phyloP scores from a whole-genome alignment of 1,140 invertebrate species.

The Augochlora pura region DNA sequence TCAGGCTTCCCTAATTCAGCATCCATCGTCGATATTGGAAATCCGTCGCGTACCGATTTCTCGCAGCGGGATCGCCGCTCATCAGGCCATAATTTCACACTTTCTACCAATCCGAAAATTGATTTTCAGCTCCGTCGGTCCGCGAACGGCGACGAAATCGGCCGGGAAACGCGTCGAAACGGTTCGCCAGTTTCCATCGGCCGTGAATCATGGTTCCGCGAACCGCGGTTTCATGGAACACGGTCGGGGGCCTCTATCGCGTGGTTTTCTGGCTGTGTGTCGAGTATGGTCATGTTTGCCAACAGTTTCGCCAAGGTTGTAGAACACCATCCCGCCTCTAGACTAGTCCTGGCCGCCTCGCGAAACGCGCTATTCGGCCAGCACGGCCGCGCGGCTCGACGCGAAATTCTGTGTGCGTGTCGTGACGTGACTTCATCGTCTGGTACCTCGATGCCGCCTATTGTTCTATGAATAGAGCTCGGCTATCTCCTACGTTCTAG shows the following conservation, averaged over 20 bases:
- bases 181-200: not conserved
- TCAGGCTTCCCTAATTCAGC: too few relatives aligned
- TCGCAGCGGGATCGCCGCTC: too few relatives aligned
- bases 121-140: too few relatives aligned
- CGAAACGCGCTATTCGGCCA: too few relatives aligned
- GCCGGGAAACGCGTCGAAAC: not conserved
- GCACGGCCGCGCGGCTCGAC: slow-evolving; percentile 12
- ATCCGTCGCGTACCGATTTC: too few relatives aligned
- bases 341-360: too few relatives aligned
- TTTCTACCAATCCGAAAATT: too few relatives aligned
- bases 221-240: slow-evolving; percentile 35
- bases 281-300: slow-evolving; percentile 36
- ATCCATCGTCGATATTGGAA: too few relatives aligned
- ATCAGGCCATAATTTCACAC: too few relatives aligned
- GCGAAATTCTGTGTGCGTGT: slow-evolving; percentile 38
- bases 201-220: slow-evolving; percentile 24
- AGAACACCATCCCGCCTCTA: too few relatives aligned
- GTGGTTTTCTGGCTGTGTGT: not conserved
- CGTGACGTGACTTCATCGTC: slow-evolving; percentile 69
- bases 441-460: slow-evolving; percentile 58
- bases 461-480: slow-evolving; percentile 64
- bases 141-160: not conserved
- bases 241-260: slow-evolving; percentile 5
- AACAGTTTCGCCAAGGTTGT: slow-evolving; percentile 41
- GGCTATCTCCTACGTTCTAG: slow-evolving; percentile 35